Percentiles rank a stretch among this genome's conserved stretches.
Conservation (phyloP, 2,113 vertebrate genomes). For the Siphamia tubifer region DNA sequence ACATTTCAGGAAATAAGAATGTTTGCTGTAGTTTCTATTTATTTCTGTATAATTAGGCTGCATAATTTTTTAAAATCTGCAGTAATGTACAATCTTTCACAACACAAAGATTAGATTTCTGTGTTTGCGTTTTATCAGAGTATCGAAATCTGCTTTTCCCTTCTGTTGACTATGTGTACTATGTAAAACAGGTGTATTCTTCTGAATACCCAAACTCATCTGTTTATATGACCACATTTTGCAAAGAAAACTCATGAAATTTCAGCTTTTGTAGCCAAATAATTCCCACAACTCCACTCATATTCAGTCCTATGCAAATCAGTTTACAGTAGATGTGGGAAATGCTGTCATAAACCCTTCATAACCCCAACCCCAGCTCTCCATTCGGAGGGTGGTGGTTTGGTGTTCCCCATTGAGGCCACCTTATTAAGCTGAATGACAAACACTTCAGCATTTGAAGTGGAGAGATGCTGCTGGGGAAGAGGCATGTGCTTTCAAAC, state of each 20-base stretch:
- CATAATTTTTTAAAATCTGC: no score
- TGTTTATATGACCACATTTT: not conserved
- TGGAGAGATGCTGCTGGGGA: slow-evolving; percentile 38
- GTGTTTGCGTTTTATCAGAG: not conserved
- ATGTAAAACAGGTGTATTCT: not conserved
- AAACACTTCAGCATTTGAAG: slow-evolving; percentile 59
- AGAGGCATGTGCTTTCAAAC: slow-evolving; percentile 27
- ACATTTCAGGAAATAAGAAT: no score
- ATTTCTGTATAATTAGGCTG: no score
- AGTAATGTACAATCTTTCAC: no score
- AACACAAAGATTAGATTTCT: no score
- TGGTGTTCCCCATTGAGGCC: slow-evolving; percentile 52
- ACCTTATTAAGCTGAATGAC: slow-evolving; percentile 63
- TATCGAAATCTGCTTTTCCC: not conserved
- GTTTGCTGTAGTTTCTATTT: no score
- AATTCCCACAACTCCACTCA: slow-evolving; percentile 26
- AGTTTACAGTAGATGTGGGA: slow-evolving; percentile 9
- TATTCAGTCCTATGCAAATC: slow-evolving; percentile 22
- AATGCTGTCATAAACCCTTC: slow-evolving; percentile 41
- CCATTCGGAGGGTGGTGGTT: slow-evolving; percentile 26
- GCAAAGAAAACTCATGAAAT: not conserved
- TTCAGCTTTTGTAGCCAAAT: not conserved
- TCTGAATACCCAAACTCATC: not conserved
- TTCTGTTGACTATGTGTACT: no score
- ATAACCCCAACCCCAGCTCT: slow-evolving; percentile 37